Evolutionary conservation across 2,888 invertebrate species (phyloP), one percentile per base, ranked within the genome.

Genomic region (Vesta saturnalis): DNA sequence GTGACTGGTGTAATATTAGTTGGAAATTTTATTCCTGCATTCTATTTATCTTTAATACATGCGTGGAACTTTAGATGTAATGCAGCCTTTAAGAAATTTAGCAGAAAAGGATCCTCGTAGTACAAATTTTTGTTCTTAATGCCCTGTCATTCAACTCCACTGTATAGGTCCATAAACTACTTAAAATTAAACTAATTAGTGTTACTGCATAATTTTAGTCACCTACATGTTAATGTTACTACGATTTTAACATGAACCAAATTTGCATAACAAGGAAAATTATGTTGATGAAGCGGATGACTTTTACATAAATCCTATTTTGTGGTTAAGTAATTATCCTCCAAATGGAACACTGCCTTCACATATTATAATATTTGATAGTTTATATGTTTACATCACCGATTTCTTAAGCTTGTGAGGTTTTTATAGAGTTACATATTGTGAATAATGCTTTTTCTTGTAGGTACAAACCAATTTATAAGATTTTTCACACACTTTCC

Each of bases 81-180:
- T 95, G 92, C 86, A 89, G 8, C 83, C 89, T 69, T 82, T 97
- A 5, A 84, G 91, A 5, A 85, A 88, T 16, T 83, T 86, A 39
- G 83, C 86, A 0, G 71, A 74, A 0, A 82, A 85, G 0, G 81
- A 88, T 66, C 83, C 85, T 0, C 80, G 84, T 15, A 82, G 86
- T 76, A 86, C 90, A 3, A 86, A 87, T 84, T 94, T 43, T 83
- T 95, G 43, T 95, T 95, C 84, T 86, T 97, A 19, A 96, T 94
- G 90, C 97, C 97, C 0, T 98, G 98, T 79, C 97, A 98, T 83
- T 94, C 96, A 3, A 95, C 95, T 0, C 97, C 97, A 0, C 87
- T 92, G 10, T 94, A 94, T 82, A 92, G 92, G 94, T 93, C n/a
- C 47, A n/a, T 12, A 30, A 14, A 1, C 14, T 23, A n/a, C 1